Conservation (phyloP, 2,797 vertebrate genomes). For the Sebastes nivosus region DNA sequence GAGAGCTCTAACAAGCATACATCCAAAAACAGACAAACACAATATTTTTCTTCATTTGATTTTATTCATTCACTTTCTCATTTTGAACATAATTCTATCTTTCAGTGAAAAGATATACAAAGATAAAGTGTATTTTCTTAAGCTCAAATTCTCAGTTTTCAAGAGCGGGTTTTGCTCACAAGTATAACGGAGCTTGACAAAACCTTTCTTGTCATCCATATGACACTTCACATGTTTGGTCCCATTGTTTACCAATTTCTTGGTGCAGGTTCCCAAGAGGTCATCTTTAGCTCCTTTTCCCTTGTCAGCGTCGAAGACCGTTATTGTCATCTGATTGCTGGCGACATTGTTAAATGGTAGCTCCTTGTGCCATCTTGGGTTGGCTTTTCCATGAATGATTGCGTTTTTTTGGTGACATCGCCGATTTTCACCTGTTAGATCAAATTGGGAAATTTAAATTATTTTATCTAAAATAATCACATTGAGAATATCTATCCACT, state of each 20-base stretch:
- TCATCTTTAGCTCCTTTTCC: rapidly evolving
- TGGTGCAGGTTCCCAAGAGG: too few relatives aligned
- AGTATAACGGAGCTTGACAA: background rate
- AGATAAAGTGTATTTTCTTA: background rate
- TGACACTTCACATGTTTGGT: too few relatives aligned
- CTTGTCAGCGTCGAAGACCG: background rate
- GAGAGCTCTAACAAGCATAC: too few relatives aligned
- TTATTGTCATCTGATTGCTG: background rate
- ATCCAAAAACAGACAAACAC: too few relatives aligned
- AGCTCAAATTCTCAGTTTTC: background rate
- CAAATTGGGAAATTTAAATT: background rate
- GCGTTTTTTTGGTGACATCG: background rate
- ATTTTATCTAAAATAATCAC: background rate
- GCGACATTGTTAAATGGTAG: rapidly evolving
- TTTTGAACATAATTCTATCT: too few relatives aligned
- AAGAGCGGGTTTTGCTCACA: background rate
- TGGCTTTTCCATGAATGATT: too few relatives aligned
- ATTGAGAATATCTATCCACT: background rate
- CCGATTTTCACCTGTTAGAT: background rate
- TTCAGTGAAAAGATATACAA: background rate
- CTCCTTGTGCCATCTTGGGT: background rate
- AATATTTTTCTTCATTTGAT: too few relatives aligned
- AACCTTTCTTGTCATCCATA: too few relatives aligned
- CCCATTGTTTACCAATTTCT: too few relatives aligned
- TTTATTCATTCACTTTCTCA: too few relatives aligned